phyloP scores from a whole-genome alignment of 2,113 vertebrate genomes.

The Ahaetulla prasina region DNA sequence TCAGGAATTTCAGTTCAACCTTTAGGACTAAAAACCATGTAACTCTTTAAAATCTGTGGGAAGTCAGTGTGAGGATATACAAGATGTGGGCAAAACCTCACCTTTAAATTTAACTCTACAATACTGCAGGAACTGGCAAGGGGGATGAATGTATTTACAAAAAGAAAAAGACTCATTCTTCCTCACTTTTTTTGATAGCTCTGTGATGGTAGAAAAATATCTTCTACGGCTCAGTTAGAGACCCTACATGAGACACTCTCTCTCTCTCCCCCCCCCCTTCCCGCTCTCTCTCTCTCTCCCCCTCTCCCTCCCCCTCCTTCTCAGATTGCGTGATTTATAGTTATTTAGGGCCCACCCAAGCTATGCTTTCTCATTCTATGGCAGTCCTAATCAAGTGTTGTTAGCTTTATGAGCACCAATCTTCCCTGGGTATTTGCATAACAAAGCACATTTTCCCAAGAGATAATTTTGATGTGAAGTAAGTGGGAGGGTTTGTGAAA shows the following conservation, averaged over 20 bases:
- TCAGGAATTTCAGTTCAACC: too few relatives aligned
- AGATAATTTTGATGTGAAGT: conserved; percentile 30
- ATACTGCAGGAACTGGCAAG: background rate
- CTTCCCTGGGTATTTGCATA: conserved; percentile 42
- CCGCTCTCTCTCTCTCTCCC: too few relatives aligned
- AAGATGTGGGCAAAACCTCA: background rate
- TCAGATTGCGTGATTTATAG: conserved; percentile 4
- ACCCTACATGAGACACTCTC: too few relatives aligned
- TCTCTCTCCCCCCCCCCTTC: too few relatives aligned
- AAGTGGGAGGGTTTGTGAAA: background rate
- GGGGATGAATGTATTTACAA: background rate
- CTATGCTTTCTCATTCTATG: conserved; percentile 23
- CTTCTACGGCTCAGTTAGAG: too few relatives aligned
- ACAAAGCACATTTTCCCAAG: conserved; percentile 51
- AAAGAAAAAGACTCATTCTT: background rate
- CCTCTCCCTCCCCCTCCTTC: too few relatives aligned
- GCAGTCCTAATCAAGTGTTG: conserved; percentile 43
- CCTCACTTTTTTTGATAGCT: conserved; percentile 1
- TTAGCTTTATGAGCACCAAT: conserved; percentile 48
- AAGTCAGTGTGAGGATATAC: background rate
- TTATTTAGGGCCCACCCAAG: background rate
- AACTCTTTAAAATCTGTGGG: background rate
- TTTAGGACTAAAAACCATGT: background rate
- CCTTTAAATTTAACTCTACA: background rate
- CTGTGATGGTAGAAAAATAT: background rate